Evolutionary conservation across 1,140 invertebrate species (phyloP).

Genomic region (Mercenaria mercenaria): DNA sequence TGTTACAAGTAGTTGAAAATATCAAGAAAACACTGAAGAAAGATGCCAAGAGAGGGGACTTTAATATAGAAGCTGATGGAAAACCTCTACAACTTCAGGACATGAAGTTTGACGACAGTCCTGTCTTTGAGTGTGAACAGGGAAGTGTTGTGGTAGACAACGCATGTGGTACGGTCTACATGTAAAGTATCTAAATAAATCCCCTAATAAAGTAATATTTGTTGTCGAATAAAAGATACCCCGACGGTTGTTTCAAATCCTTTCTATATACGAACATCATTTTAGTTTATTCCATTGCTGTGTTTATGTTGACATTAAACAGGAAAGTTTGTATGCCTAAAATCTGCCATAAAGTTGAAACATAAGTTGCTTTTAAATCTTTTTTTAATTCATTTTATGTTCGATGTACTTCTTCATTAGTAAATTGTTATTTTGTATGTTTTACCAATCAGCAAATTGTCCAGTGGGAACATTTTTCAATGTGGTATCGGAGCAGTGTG

Average conservation of each 20-base stretch:
- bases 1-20: constrained; percentile 77
- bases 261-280: no score
- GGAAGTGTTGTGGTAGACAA: constrained; percentile 84
- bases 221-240: no score
- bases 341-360: no score
- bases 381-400: no score
- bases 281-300: no score
- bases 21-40: constrained; percentile 79
- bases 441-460: constrained; percentile 95
- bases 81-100: constrained; percentile 78
- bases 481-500: constrained; percentile 94
- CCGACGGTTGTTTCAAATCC: no score
- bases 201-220: neutral
- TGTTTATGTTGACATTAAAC: no score
- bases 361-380: no score
- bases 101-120: constrained; percentile 79
- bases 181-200: no score
- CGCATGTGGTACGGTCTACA: constrained; percentile 85
- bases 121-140: constrained; percentile 84
- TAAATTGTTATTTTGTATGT: no score
- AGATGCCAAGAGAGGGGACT: constrained; percentile 82
- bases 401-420: no score
- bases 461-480: constrained; percentile 97
- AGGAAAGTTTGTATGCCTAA: no score
- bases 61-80: constrained; percentile 83